A percentile compares a stretch with the other conserved stretches of the same genome.
Evolutionary conservation across 2,113 vertebrate species (phyloP).

Genomic region (Xiphophorus maculatus): DNA sequence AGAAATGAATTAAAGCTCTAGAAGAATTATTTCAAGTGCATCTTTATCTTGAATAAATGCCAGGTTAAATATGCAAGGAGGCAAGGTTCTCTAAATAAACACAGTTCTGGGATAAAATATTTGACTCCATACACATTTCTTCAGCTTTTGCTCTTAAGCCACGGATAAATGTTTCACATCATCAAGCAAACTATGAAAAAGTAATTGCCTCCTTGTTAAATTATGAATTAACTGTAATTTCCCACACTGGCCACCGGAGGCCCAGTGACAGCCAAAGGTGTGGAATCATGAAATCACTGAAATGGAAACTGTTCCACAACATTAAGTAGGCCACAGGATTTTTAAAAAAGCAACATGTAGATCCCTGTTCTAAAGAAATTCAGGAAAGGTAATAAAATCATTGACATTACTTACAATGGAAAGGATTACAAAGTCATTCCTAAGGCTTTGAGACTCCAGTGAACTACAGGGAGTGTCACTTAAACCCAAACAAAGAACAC

Average conservation of each 20-base stretch:
- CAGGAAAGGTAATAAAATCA: background rate
- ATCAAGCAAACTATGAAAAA: too few species aligned
- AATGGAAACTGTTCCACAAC: background rate
- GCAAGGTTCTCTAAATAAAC: background rate
- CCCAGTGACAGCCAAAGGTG: background rate
- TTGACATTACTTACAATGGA: too few species aligned
- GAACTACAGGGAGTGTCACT: too few species aligned
- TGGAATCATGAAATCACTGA: background rate
- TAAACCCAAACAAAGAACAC: too few species aligned
- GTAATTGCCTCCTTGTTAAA: too few species aligned
- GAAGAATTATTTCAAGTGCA: too few species aligned
- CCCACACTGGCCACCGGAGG: too few species aligned
- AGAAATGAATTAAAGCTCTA: too few species aligned
- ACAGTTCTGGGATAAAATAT: background rate
- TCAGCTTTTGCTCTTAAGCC: background rate
- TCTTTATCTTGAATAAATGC: background rate
- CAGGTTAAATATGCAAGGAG: background rate
- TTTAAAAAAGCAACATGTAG: background rate
- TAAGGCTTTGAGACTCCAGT: too few species aligned
- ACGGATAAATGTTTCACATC: background rate
- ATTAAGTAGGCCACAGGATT: background rate
- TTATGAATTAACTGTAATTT: too few species aligned
- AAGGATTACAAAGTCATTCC: too few species aligned
- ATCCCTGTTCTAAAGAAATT: background rate
- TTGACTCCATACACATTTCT: background rate